Evolutionary conservation across 1,140 invertebrate genomes (phyloP), one percentile per base, ranked within the genome.

Genomic region (Solenopsis invicta): DNA sequence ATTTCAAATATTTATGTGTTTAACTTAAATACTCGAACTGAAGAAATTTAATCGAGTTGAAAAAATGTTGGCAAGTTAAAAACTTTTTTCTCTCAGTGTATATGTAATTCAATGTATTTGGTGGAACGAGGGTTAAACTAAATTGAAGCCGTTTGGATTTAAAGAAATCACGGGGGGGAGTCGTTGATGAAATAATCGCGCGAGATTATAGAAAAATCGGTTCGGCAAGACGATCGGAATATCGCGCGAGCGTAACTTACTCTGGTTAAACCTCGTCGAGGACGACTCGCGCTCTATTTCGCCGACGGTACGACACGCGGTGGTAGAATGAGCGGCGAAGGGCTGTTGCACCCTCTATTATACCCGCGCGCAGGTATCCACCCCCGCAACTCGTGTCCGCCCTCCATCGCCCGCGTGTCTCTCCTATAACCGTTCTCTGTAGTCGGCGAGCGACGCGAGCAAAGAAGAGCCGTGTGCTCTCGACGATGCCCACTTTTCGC

Each of bases 341-440:
- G 92, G 90, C 92, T 91, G 92, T 84, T 92, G 91, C 91, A 93
- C 93, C 91, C 91, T 93, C 91, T 94, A 93, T 95, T 94, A 94
- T 95, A 95, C 91, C 93, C 88, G 52, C 76, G 69, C 80, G 69
- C 61, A 72, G n/a, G 75, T 62, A 76, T 85, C 88, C 90, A 90
- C 93, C 93, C 90, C 91, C 93, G 91, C 90, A 76, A 76, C 54
- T 71, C 74, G 78, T 37, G 77, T 88, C 91, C 91, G 16, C 64
- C 75, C 34, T 45, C 59, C 61, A 4, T 61, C 45, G 18, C 45
- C 75, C 24, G 29, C 78, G 50, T 41, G 13, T 50, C 77, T 67
- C 56, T 67, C 89, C 91, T 93, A 9, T 54, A 92, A 74, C 71
- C 93, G 91, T 2, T 29, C 94, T 94, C 93, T 94, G 92, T 92